A percentile compares a stretch with the other conserved stretches of the same genome.
These are phyloP conservation scores for Sarcophaga caerulescens DNA, from an alignment of 2,888 invertebrate species.

Conservation along the genomic window DNA sequence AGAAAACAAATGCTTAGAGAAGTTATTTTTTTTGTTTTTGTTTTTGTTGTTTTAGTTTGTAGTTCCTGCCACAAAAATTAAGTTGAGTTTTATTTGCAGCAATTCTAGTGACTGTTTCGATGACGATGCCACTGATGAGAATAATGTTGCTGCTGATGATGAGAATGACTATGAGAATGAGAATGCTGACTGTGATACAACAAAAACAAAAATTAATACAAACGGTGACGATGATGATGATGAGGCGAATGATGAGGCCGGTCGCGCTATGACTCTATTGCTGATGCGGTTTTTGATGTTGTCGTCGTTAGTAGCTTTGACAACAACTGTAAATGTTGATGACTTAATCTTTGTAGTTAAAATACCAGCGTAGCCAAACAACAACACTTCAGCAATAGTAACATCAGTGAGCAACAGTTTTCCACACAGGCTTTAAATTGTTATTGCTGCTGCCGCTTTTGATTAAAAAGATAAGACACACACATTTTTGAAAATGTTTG, in stretches of 20 bases:
- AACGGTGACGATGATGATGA: conserved; percentile 4
- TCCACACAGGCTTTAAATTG: not conserved
- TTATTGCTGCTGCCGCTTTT: conserved; percentile 46
- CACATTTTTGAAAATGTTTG: conserved; percentile 42
- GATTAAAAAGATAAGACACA: conserved; percentile 55
- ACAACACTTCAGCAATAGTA: conserved; percentile 10
- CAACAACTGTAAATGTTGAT: conserved; percentile 72
- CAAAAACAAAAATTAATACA: not conserved
- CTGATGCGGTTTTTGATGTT: conserved; percentile 61
- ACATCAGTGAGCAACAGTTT: not conserved
- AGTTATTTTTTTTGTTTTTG: not conserved
- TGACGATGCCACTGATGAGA: conserved; percentile 1
- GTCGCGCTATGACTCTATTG: conserved; percentile 25
- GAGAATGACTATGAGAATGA: conserved; percentile 16
- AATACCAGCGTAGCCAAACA: conserved; percentile 56
- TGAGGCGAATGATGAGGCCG: not conserved
- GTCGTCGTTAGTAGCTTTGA: conserved; percentile 70
- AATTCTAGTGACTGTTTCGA: conserved; percentile 22
- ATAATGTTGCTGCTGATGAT: conserved; percentile 7
- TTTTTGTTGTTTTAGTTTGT: not conserved
- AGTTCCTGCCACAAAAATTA: conserved; percentile 55
- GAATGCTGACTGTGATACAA: conserved; percentile 6
- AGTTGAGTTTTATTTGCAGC: conserved; percentile 45
- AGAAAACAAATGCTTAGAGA: conserved; percentile 50
- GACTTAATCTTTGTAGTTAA: conserved; percentile 70